phyloP scores from a whole-genome alignment of 2,888 invertebrate genomes.

The Callyntrura guangdongensis region DNA sequence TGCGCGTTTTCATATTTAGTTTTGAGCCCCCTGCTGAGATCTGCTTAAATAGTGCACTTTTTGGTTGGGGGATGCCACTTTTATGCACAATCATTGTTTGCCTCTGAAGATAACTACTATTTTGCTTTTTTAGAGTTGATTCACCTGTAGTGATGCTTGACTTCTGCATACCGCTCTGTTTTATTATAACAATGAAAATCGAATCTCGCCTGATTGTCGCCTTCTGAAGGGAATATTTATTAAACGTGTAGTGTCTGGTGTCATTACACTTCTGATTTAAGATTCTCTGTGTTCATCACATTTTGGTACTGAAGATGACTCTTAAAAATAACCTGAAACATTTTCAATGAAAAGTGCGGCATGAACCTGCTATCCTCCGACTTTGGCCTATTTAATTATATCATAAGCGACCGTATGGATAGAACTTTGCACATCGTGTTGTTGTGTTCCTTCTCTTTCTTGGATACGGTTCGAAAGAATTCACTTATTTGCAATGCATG shows the following conservation, averaged over 20 bases:
- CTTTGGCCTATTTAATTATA: slow-evolving; percentile 15
- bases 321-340: background rate
- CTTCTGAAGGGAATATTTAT: no score
- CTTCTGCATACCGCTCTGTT: no score
- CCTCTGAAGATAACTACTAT: no score
- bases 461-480: background rate
- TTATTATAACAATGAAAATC: no score
- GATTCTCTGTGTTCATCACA: background rate
- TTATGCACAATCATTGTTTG: background rate
- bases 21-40: background rate
- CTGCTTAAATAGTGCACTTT: slow-evolving; percentile 5
- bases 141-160: no score
- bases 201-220: no score
- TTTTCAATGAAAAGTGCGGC: background rate
- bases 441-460: no score
- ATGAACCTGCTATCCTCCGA: background rate
- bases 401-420: background rate
- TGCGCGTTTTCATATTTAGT: background rate
- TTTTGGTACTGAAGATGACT: background rate
- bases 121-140: no score
- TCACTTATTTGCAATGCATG: background rate
- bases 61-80: background rate
- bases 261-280: slow-evolving; percentile 7
- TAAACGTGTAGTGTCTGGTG: background rate
- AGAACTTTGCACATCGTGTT: no score